Evolutionary conservation across 2,113 vertebrate genomes (phyloP), one percentile per base, ranked within the genome.

Genomic region (Nothocercus nigrocapillus): DNA sequence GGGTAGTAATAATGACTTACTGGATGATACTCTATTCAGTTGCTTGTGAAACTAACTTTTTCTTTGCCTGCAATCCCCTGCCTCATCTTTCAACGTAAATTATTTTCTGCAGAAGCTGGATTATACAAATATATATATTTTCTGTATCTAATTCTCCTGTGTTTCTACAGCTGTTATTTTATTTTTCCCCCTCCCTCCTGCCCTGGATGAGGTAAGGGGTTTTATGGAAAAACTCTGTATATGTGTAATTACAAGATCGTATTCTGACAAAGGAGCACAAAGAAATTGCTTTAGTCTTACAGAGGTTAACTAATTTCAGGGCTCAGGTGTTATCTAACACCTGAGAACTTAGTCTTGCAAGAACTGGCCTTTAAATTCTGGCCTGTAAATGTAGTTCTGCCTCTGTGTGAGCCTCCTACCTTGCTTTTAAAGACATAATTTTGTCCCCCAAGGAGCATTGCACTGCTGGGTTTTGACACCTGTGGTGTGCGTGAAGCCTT

Each of bases 381-480:
- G 1, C 47, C 19, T 72, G 79, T 80, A n/a, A 58, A 32, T 32
- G 54, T 32, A 58, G 28, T 19, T 32, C 87, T 53, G 22, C 84
- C 56, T 25, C 45, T 13, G 1, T 34, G 6, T 38, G 27, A 89
- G 51, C 42, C 24, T 89, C 34, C 22, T 36, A 61, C 21, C n/a
- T 88, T n/a, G 5, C 25, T 72, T 88, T 72, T 45, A 59, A 69
- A 80, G 85, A 5, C 54, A 28, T 16, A 30, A 14, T 79, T 88
- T 49, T 93, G 2, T 17, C 32, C 69, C 25, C 4, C 18, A n/a
- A 87, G 2, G 5, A 47, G 25, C 32, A 47, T 15, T 0, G 0
- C 38, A 16, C 7, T 34, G 28, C 17, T 24, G 15, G 83, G 82
- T 88, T 21, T 77, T 78, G 22, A 20, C 20, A 49, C 42, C 61